These are phyloP conservation scores for Babylonia areolata DNA, from an alignment of 1,140 invertebrate genomes.

Conservation along the genomic window DNA sequence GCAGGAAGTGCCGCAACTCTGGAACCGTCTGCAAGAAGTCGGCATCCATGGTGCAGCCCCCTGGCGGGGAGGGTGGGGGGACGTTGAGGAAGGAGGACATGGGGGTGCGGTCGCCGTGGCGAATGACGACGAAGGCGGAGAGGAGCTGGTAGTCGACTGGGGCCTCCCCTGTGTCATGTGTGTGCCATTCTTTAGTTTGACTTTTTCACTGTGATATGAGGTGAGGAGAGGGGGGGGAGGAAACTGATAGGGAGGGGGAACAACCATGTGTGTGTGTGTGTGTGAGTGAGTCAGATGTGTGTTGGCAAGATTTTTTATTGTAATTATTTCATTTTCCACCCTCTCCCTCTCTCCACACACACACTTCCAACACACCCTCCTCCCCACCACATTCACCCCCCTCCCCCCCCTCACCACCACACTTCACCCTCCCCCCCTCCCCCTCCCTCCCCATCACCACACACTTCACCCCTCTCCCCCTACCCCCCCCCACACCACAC, in stretches of 20 bases:
- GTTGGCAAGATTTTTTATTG: neutral
- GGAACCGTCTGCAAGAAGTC: conserved; percentile 58
- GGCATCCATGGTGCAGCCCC: conserved; percentile 79
- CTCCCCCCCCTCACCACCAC: too few species aligned
- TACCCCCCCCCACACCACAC: too few species aligned
- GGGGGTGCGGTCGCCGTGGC: conserved; percentile 92
- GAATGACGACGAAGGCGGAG: conserved; percentile 86
- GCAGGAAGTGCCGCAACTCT: conserved; percentile 51
- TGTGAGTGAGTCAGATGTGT: neutral
- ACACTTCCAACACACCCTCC: too few species aligned
- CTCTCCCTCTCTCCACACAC: too few species aligned
- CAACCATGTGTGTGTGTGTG: neutral
- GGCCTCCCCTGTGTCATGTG: conserved; percentile 79
- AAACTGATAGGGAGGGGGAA: neutral
- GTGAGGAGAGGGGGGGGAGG: neutral
- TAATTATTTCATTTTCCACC: too few species aligned
- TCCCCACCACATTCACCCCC: too few species aligned
- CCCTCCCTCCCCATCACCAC: too few species aligned
- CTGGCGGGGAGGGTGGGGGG: conserved; percentile 79
- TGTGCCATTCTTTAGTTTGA: too few species aligned
- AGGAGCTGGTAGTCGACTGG: conserved; percentile 83
- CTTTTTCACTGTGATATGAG: too few species aligned
- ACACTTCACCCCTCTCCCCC: too few species aligned
- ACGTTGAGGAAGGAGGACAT: conserved; percentile 86
- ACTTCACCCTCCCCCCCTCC: too few species aligned